Evolutionary conservation across 2,113 vertebrate species (phyloP).

Genomic region (Lasiurus cinereus): DNA sequence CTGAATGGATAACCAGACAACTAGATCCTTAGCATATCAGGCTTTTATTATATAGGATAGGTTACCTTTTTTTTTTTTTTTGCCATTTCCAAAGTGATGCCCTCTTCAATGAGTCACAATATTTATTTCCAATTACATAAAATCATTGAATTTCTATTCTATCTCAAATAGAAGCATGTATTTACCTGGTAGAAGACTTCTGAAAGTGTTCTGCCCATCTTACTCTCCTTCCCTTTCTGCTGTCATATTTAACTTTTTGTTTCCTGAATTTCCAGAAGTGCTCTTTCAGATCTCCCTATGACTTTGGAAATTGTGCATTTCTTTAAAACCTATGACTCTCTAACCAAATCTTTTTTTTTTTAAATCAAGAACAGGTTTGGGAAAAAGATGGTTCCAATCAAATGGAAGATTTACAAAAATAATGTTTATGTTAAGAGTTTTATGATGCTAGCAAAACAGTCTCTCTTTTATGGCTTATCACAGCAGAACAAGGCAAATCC

Average conservation of each 20-base stretch:
- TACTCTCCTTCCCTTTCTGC: background rate
- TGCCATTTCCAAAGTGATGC: background rate
- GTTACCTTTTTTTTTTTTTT: background rate
- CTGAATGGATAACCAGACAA: too few relatives aligned
- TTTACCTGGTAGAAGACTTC: background rate
- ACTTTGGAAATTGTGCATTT: background rate
- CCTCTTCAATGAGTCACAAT: background rate
- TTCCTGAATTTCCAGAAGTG: background rate
- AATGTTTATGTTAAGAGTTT: constrained; percentile 57
- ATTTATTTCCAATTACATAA: background rate
- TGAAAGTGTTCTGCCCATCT: background rate
- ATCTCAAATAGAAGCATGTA: background rate
- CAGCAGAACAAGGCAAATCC: constrained; percentile 62
- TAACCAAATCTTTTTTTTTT: background rate
- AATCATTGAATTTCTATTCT: background rate
- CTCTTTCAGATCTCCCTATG: background rate
- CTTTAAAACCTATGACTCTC: background rate
- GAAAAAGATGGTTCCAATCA: background rate
- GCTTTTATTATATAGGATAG: too few relatives aligned
- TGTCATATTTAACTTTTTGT: background rate
- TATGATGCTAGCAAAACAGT: constrained; percentile 54
- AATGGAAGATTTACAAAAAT: constrained; percentile 33
- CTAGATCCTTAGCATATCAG: too few relatives aligned
- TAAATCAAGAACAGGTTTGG: background rate
- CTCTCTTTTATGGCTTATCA: constrained; percentile 57